These are phyloP conservation scores for Petromus typicus DNA, from an alignment of 2,113 vertebrate genomes.

Conservation along the genomic window DNA sequence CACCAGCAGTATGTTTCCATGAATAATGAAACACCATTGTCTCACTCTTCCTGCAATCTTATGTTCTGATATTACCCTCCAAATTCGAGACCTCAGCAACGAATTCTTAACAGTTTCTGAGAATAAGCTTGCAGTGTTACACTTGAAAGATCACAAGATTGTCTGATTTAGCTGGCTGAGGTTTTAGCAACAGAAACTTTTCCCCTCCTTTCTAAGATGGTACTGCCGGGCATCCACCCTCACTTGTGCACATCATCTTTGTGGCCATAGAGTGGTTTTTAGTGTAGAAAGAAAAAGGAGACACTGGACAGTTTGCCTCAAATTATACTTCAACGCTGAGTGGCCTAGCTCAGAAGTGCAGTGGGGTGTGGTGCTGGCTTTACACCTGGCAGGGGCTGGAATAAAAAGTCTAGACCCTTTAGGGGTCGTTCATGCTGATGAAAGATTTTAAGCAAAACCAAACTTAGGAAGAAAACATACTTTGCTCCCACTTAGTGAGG, in stretches of 20 bases:
- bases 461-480: neutral
- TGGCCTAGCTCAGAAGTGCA: slow-evolving; percentile 70
- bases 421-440: slow-evolving; percentile 50
- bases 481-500: neutral
- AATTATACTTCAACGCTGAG: slow-evolving; percentile 84
- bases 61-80: neutral
- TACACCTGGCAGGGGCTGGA: slow-evolving; percentile 64
- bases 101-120: slow-evolving; percentile 62
- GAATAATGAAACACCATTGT: slow-evolving; percentile 70
- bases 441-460: slow-evolving; percentile 68
- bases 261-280: slow-evolving; percentile 74
- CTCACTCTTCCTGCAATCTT: neutral
- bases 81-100: slow-evolving; percentile 58
- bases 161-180: slow-evolving; percentile 63
- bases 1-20: slow-evolving; percentile 71
- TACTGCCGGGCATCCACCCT: slow-evolving; percentile 27
- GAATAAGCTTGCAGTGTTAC: slow-evolving; percentile 67
- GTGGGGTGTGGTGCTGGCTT: neutral
- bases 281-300: slow-evolving; percentile 65
- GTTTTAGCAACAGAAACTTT: slow-evolving; percentile 17
- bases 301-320: slow-evolving; percentile 73
- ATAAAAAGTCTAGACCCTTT: slow-evolving; percentile 66
- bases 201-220: neutral
- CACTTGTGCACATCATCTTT: slow-evolving; percentile 18
- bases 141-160: slow-evolving; percentile 53